These are phyloP conservation scores for Eurystomus glaucurus DNA, from an alignment of 2,797 vertebrate genomes.

Conservation along the genomic window DNA sequence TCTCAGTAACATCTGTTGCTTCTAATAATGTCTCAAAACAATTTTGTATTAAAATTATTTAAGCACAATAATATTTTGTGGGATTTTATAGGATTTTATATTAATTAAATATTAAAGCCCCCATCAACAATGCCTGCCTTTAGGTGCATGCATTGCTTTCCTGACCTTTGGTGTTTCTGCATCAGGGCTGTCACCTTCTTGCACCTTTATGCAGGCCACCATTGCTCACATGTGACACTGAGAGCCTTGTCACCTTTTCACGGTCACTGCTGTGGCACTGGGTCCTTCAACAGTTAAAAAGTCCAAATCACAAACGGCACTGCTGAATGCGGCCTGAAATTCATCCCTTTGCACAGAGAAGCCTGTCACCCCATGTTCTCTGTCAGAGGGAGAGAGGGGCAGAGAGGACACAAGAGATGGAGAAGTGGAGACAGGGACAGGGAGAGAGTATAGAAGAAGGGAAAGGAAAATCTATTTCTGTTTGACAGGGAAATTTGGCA, in stretches of 20 bases:
- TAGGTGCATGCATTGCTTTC: fast-evolving
- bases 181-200: not conserved
- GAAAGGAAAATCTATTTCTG: not conserved
- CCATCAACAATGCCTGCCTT: not conserved
- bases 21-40: not conserved
- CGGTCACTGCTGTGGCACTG: not conserved
- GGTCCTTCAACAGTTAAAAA: not conserved
- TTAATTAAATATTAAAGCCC: not conserved
- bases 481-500: not conserved
- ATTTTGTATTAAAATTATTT: not conserved
- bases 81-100: not conserved
- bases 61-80: not conserved
- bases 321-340: not conserved
- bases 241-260: not conserved
- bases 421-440: fast-evolving
- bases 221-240: not conserved
- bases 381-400: not conserved
- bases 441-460: not conserved
- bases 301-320: not conserved
- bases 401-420: not conserved
- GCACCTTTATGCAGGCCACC: not conserved
- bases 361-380: not conserved
- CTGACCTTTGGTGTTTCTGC: not conserved
- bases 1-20: not conserved
- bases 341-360: not conserved